Base-by-base conservation (phyloP, 2,888 invertebrate species). In the Drosophila acutilabella region DNA sequence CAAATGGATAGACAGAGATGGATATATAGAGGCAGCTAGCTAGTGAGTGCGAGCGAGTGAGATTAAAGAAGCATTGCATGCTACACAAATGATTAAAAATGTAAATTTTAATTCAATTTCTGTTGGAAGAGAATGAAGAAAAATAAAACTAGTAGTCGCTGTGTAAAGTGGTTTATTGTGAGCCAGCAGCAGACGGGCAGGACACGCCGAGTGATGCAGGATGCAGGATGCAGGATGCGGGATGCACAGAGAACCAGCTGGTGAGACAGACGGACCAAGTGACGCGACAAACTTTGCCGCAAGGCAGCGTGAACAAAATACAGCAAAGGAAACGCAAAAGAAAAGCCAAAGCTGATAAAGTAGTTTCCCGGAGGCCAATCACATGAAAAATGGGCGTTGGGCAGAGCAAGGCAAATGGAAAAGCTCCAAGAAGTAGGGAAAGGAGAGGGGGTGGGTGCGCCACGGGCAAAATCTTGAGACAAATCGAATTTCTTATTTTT, bases 91-190 rank as follows among this genome's bases (percentile, higher is more conserved):
- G 88, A 85, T 85, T 89, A 89, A 87, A 88, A 88, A 88, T 89
- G 89, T 82, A 85, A 85, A 89, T 89, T 90, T 89, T 90, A 89
- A 89, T 90, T 90, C 85, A 87, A 88, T 89, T 89, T 83, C n/a
- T 68, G 78, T 64, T 64, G 53, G 74, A 64, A 64, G 73, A 78
- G 73, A 78, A 74, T 60, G 59, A 60, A 60, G 52, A 52, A 51
- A 64, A 71, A 59, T 48, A 59, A 68, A 61, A 74, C 78, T 78
- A 81, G 87, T 74, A 87, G 87, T 57, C 51, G 48, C 84, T 87
- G 75, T 80, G 75, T 78, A 83, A 81, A 86, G 81, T 86, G 85
- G 86, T 83, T 86, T 88, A 86, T 88, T 86, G 80, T 80, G 76
- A 79, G 72, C 65, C 72, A 77, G 72, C 47, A 62, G 56, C 58